These are phyloP conservation scores for Strix aluco DNA, from an alignment of 2,113 vertebrate species.

Conservation along the genomic window DNA sequence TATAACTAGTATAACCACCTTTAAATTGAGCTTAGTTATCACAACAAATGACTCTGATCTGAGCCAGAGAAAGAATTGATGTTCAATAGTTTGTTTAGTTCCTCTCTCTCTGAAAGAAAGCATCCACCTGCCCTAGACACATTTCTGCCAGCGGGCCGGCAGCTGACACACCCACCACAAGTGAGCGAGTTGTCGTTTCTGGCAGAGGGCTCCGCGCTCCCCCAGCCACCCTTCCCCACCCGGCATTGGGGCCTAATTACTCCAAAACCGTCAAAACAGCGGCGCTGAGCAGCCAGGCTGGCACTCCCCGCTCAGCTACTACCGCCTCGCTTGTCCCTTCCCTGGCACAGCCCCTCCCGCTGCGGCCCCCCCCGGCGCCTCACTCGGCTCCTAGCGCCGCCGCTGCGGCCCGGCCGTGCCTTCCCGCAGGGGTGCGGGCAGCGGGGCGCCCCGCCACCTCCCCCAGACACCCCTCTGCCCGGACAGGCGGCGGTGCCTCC, in stretches of 20 bases:
- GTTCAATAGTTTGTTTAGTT: neutral
- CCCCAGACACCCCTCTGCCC: neutral
- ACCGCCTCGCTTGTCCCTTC: neutral
- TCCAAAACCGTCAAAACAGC: neutral
- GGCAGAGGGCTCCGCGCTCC: neutral
- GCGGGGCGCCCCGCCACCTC: neutral
- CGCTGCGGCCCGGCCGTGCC: neutral
- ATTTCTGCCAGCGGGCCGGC: rapidly evolving
- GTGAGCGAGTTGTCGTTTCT: rapidly evolving
- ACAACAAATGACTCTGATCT: rapidly evolving
- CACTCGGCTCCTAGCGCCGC: neutral
- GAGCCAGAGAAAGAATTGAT: rapidly evolving
- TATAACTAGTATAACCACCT: neutral
- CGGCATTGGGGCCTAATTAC: no score
- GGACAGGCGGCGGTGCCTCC: neutral
- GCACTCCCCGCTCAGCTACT: neutral
- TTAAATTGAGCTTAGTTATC: neutral
- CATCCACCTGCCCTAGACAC: neutral
- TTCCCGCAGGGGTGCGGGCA: neutral
- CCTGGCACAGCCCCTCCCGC: neutral
- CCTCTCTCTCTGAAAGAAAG: neutral
- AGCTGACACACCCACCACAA: neutral
- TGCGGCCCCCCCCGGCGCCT: neutral
- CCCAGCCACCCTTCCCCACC: neutral
- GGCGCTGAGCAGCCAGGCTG: neutral